Percentiles rank a stretch among this genome's conserved stretches.
phyloP scores from a whole-genome alignment of 1,140 invertebrate genomes.

The Lepidotrigona ventralis region DNA sequence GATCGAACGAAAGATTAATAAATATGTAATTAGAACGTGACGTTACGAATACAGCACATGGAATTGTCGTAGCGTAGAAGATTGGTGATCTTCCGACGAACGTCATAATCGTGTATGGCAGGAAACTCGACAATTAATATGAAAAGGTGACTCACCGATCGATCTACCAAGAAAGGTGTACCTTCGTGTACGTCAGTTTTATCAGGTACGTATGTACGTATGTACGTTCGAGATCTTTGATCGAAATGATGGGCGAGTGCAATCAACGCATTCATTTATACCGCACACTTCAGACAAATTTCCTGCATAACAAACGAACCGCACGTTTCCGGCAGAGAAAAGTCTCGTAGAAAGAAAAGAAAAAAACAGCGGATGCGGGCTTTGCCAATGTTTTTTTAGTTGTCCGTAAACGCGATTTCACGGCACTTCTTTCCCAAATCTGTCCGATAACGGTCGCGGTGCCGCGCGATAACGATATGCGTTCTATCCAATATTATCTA shows the following conservation, averaged over 20 bases:
- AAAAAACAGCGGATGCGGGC: slow-evolving; percentile 22
- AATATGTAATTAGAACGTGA: slow-evolving; percentile 19
- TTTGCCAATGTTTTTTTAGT: background rate
- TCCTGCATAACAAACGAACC: slow-evolving; percentile 18
- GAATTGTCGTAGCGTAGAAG: background rate
- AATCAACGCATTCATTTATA: slow-evolving; percentile 34
- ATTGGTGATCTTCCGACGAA: slow-evolving; percentile 1
- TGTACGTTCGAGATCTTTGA: slow-evolving; percentile 1
- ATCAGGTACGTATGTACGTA: background rate
- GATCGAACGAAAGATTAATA: background rate
- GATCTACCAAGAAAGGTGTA: slow-evolving; percentile 17
- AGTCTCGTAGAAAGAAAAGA: background rate
- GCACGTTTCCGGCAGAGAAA: slow-evolving; percentile 14
- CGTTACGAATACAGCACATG: slow-evolving; percentile 21
- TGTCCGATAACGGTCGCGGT: slow-evolving; percentile 22
- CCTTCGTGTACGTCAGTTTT: slow-evolving; percentile 12
- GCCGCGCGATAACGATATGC: slow-evolving; percentile 34
- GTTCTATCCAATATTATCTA: slow-evolving; percentile 40
- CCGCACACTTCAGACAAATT: background rate
- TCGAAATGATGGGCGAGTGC: slow-evolving; percentile 10
- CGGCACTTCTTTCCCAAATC: slow-evolving; percentile 30
- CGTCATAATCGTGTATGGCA: slow-evolving; percentile 33
- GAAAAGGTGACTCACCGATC: slow-evolving; percentile 39
- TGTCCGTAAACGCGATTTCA: slow-evolving; percentile 5
- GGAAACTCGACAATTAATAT: slow-evolving; percentile 42